Evolutionary conservation across 2,113 vertebrate genomes (phyloP).

Genomic region (Uropsilus gracilis): DNA sequence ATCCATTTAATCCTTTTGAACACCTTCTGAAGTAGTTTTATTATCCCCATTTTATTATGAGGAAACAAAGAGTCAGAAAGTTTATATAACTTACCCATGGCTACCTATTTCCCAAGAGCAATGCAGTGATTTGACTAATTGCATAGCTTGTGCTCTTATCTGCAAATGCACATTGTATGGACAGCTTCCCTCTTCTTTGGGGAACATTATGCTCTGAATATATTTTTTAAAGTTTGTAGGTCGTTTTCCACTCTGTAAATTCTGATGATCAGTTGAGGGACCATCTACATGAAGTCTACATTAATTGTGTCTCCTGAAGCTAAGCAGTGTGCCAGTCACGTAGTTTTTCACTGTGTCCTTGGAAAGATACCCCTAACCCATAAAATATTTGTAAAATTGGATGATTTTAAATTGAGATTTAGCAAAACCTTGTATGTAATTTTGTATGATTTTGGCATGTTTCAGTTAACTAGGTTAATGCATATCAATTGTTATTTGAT

Average conservation of each 20-base stretch:
- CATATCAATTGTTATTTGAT: not conserved
- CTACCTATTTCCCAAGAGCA: not conserved
- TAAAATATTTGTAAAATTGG: not conserved
- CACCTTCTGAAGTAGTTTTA: not conserved
- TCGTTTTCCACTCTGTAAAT: not conserved
- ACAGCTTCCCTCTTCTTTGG: not conserved
- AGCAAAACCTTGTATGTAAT: not conserved
- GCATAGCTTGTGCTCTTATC: not conserved
- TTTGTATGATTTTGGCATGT: not conserved
- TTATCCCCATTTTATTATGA: not conserved
- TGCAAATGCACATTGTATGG: not conserved
- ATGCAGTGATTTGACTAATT: not conserved
- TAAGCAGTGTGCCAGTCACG: no score
- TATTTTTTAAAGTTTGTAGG: not conserved
- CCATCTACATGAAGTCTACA: not conserved
- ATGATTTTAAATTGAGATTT: not conserved
- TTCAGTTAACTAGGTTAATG: not conserved
- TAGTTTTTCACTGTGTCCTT: not conserved
- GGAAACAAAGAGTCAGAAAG: slow-evolving; percentile 19
- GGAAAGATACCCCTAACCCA: not conserved
- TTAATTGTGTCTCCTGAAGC: not conserved
- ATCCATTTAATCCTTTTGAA: slow-evolving; percentile 24
- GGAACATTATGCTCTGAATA: not conserved
- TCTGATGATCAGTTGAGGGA: not conserved
- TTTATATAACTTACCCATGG: not conserved